Evolutionary conservation across 2,797 vertebrate genomes (phyloP).

Genomic region (Cirrhinus molitorella): DNA sequence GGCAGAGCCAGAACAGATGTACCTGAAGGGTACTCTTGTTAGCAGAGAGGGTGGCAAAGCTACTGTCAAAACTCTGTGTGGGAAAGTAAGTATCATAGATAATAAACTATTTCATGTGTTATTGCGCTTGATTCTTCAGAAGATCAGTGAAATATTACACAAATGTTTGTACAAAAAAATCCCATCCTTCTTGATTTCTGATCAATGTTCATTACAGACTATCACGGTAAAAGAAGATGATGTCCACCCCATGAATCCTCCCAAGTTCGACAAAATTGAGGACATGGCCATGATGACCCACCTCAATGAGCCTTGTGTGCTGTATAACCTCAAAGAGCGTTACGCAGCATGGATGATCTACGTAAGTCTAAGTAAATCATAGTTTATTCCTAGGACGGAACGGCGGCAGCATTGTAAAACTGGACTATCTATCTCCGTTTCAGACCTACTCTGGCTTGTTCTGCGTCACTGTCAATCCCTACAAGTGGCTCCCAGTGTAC

Average conservation of each 20-base stretch:
- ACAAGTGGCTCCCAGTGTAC: conserved; percentile 86
- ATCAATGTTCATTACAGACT: too few species aligned
- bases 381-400: not conserved
- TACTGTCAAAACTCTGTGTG: conserved; percentile 82
- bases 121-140: too few species aligned
- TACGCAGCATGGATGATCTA: conserved; percentile 82
- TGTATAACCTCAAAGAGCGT: conserved; percentile 81
- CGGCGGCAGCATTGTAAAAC: not conserved
- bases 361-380: not conserved
- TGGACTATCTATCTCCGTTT: not conserved
- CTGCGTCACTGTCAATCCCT: conserved; percentile 85
- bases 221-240: too few species aligned
- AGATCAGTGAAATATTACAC: too few species aligned
- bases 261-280: conserved; percentile 86
- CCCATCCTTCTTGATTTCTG: too few species aligned
- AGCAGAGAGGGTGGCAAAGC: conserved; percentile 87
- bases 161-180: too few species aligned
- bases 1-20: conserved; percentile 83
- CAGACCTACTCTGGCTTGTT: conserved; percentile 67
- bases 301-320: conserved; percentile 71
- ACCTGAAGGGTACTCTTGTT: conserved; percentile 82
- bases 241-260: too few species aligned
- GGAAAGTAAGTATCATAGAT: conserved; percentile 76
- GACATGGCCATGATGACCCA: conserved; percentile 98
- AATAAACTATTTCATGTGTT: too few species aligned